phyloP scores from a whole-genome alignment of 2,888 invertebrate genomes.

The Metacarcinus magister region DNA sequence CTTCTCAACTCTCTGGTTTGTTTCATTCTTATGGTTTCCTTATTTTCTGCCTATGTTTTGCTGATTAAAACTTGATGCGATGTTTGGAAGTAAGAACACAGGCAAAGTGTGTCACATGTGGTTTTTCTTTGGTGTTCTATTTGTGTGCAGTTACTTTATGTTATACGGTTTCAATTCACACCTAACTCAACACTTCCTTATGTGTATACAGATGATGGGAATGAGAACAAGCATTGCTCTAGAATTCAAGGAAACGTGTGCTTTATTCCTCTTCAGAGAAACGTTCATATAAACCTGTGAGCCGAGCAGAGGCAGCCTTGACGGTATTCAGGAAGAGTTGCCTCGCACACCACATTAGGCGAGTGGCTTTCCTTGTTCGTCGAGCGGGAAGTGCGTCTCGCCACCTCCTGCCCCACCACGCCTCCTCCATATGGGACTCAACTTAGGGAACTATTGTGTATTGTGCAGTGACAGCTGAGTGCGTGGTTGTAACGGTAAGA shows the following conservation, averaged over 20 bases:
- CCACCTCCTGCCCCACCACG: neutral
- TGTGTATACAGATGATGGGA: neutral
- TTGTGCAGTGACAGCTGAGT: neutral
- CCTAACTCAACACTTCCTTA: neutral
- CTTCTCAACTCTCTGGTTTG: neutral
- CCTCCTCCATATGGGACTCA: neutral
- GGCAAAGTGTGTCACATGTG: neutral
- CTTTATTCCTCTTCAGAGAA: neutral
- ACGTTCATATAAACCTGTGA: neutral
- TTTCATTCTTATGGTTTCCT: neutral
- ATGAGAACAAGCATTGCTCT: neutral
- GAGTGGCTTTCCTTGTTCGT: slow-evolving; percentile 35
- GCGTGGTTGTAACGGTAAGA: neutral
- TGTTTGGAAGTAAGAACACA: neutral
- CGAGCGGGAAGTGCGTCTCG: neutral
- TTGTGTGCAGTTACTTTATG: neutral
- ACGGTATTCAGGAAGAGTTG: neutral
- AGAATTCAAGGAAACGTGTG: neutral
- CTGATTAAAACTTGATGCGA: neutral
- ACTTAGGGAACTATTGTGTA: neutral
- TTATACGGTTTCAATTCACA: neutral
- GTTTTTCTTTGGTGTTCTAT: neutral
- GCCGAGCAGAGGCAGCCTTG: neutral
- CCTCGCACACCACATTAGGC: neutral
- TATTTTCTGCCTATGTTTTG: neutral